Percentiles rank a stretch among this genome's conserved stretches.
phyloP scores from a whole-genome alignment of 2,888 invertebrate species.

The Parnassius smintheus region DNA sequence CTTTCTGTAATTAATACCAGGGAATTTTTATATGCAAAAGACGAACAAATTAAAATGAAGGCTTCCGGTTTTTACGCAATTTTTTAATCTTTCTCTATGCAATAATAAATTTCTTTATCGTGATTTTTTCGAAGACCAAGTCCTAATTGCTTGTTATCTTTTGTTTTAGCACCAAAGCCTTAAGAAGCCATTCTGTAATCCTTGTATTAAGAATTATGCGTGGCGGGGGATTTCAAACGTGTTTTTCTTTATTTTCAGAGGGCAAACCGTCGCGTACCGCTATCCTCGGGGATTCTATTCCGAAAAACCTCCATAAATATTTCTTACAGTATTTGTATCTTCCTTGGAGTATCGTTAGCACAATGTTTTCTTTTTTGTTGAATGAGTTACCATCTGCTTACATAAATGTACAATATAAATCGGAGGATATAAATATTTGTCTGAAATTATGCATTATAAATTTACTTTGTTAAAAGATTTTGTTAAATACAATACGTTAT shows the following conservation, averaged over 20 bases:
- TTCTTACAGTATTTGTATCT: slow-evolving; percentile 80
- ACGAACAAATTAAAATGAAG: slow-evolving; percentile 32
- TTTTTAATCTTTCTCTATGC: slow-evolving; percentile 22
- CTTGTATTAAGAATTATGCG: slow-evolving; percentile 77
- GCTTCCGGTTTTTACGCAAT: background rate
- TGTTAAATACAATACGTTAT: no score
- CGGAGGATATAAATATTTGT: slow-evolving; percentile 2
- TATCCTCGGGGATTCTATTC: slow-evolving; percentile 70
- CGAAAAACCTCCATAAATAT: slow-evolving; percentile 81
- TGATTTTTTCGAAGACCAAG: slow-evolving; percentile 33
- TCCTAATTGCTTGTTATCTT: slow-evolving; percentile 74
- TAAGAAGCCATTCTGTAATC: slow-evolving; percentile 76
- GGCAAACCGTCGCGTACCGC: slow-evolving; percentile 59
- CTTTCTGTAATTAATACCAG: background rate
- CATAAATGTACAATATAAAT: slow-evolving; percentile 32
- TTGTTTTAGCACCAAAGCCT: slow-evolving; percentile 71
- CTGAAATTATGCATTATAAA: background rate
- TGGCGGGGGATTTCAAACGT: slow-evolving; percentile 73
- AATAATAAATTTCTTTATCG: slow-evolving; percentile 45
- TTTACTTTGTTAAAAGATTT: no score
- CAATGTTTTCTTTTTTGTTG: slow-evolving; percentile 63
- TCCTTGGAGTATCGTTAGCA: slow-evolving; percentile 78
- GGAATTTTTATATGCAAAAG: slow-evolving; percentile 9
- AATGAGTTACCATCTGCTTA: slow-evolving; percentile 61
- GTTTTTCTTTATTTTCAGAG: slow-evolving; percentile 72